These are phyloP conservation scores for Leucosticte australis DNA, from an alignment of 2,113 vertebrate genomes.

Conservation along the genomic window DNA sequence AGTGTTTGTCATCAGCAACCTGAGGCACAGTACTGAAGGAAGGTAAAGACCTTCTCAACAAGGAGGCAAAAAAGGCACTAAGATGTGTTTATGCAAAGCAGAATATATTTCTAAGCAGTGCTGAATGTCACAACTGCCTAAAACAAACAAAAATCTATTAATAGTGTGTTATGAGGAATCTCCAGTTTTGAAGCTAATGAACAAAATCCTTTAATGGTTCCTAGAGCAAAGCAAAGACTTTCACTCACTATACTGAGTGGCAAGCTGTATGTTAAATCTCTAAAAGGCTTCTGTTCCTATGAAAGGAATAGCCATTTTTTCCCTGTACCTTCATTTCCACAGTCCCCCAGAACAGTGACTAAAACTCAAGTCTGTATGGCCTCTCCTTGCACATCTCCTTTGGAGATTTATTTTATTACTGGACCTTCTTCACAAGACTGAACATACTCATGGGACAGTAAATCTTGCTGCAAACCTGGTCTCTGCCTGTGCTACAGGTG, in stretches of 20 bases:
- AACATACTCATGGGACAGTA: not conserved
- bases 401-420: not conserved
- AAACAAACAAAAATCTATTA: not conserved
- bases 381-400: not conserved
- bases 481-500: not conserved
- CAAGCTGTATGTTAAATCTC: not conserved
- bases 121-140: not conserved
- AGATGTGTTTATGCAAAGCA: not conserved
- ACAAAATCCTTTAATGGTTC: not conserved
- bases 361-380: not conserved
- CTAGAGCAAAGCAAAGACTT: not conserved
- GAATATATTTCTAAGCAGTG: not conserved
- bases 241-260: not conserved
- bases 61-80: not conserved
- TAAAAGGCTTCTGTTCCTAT: not conserved
- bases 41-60: not conserved
- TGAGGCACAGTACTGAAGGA: not conserved
- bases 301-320: not conserved
- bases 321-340: not conserved
- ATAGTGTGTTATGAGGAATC: not conserved
- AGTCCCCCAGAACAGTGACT: not conserved
- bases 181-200: not conserved
- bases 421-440: not conserved
- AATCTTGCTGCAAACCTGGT: not conserved
- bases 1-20: not conserved